Evolutionary conservation across 64 coral and sea anemone genomes (phyloP).

Genomic region (Platygyra sinensis): DNA sequence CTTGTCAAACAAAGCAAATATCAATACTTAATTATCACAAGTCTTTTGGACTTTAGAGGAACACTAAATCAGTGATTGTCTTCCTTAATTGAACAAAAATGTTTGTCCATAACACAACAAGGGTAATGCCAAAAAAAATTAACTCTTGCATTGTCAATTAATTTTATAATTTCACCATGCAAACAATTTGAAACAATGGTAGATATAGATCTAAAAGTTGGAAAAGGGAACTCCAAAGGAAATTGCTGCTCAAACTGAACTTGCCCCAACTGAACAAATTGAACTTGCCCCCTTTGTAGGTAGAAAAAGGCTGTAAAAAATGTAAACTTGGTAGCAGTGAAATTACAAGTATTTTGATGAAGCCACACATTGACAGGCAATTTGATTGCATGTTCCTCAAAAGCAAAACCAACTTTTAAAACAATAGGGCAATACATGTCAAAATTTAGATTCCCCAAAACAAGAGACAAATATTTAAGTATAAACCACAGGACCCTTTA

Average conservation of each 20-base stretch:
- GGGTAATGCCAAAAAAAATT: background rate
- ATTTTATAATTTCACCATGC: background rate
- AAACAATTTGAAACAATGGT: background rate
- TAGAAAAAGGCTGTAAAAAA: too few species aligned
- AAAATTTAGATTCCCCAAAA: slow-evolving; percentile 32
- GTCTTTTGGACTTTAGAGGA: slow-evolving; percentile 44
- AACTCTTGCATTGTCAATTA: background rate
- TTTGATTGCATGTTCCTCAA: slow-evolving; percentile 46
- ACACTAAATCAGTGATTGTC: slow-evolving; percentile 37
- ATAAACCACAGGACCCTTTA: slow-evolving; percentile 31
- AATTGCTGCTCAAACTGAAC: too few species aligned
- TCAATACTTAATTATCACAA: background rate
- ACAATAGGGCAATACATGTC: too few species aligned
- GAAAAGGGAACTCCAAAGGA: too few species aligned
- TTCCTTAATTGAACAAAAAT: background rate
- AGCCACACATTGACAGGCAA: background rate
- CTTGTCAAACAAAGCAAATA: background rate
- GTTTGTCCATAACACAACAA: background rate
- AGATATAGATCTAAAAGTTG: too few species aligned
- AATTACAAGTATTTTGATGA: too few species aligned
- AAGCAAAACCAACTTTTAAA: too few species aligned
- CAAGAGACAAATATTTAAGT: background rate
- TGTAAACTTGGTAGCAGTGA: too few species aligned
- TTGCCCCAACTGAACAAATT: too few species aligned
- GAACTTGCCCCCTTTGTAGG: too few species aligned